Evolutionary conservation across 2,113 vertebrate genomes (phyloP).

Genomic region (Chloropsis cyanopogon): DNA sequence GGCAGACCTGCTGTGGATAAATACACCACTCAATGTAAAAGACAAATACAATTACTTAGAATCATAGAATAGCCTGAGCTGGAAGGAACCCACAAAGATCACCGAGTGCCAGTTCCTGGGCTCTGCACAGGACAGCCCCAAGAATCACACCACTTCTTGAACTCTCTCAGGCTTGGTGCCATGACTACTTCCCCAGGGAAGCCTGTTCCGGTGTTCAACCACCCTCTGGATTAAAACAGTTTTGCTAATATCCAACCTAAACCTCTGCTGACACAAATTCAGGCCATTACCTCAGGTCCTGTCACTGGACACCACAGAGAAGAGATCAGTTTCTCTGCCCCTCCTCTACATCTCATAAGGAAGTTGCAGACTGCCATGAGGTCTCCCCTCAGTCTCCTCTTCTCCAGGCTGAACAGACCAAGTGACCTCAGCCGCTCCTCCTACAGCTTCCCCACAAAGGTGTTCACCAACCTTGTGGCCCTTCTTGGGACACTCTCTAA

Average conservation of each 20-base stretch:
- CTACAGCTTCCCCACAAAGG: rapidly evolving
- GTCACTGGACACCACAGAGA: not conserved
- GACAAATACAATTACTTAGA: not conserved
- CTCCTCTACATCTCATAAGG: rapidly evolving
- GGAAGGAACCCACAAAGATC: not conserved
- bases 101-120: rapidly evolving
- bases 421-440: too few relatives aligned
- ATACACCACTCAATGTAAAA: not conserved
- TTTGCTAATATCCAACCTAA: not conserved
- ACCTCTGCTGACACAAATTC: not conserved
- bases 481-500: not conserved
- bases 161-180: not conserved
- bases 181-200: not conserved
- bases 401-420: not conserved
- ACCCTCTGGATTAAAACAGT: not conserved
- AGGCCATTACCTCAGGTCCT: not conserved
- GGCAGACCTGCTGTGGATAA: not conserved
- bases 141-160: not conserved
- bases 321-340: not conserved
- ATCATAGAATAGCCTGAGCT: not conserved
- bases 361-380: not conserved
- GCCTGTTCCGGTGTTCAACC: not conserved
- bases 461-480: rapidly evolving
- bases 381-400: not conserved
- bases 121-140: not conserved